These are phyloP conservation scores for Aldabrachelys gigantea DNA, from an alignment of 2,113 vertebrate genomes.

Conservation along the genomic window DNA sequence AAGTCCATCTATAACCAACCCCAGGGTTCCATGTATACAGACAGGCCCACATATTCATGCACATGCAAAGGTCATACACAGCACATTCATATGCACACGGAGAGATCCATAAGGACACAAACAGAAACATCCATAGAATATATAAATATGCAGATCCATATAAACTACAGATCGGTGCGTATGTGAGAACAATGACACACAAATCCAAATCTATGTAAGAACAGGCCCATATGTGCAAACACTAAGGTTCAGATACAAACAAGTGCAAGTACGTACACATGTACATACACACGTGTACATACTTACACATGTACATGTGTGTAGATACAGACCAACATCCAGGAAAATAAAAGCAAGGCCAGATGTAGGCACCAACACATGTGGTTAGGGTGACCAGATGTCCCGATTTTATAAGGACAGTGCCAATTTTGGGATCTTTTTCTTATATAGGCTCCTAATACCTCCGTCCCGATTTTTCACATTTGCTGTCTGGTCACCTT, in stretches of 20 bases:
- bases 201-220: neutral
- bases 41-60: neutral
- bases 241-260: neutral
- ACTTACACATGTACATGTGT: neutral
- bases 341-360: neutral
- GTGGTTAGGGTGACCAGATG: neutral
- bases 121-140: neutral
- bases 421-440: too few species aligned
- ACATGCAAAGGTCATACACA: neutral
- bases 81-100: neutral
- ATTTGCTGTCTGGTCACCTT: too few species aligned
- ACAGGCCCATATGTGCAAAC: neutral
- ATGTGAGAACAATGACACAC: neutral
- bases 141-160: neutral
- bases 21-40: neutral
- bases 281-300: neutral
- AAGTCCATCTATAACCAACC: neutral
- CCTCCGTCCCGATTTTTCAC: too few species aligned
- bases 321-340: neutral
- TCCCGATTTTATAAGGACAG: too few species aligned
- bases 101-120: neutral
- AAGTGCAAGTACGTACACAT: neutral
- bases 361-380: neutral
- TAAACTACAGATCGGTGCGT: neutral
- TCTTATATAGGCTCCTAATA: too few species aligned